Evolutionary conservation across 2,888 invertebrate genomes (phyloP), one percentile per base, ranked within the genome.

Genomic region (Crioceris asparagi): DNA sequence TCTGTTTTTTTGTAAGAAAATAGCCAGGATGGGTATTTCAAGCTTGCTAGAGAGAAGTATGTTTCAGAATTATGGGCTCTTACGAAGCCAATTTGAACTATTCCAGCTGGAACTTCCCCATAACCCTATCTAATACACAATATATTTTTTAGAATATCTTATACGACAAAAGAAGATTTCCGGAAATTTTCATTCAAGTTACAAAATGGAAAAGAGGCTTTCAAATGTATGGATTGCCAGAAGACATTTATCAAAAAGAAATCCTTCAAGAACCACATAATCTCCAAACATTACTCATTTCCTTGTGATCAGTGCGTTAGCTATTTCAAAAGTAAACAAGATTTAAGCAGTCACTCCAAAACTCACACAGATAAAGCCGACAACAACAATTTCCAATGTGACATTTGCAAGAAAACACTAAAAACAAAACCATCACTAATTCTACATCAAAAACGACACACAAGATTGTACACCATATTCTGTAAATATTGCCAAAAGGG

Each of bases 351-450:
- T 11, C 46, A 48, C 35, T 40, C 34, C 12, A 32, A 36, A 10
- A 40, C 41, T 4, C 46, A 49, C 35, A n/a, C n/a, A n/a, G n/a
- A n/a, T n/a, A n/a, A n/a, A n/a, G n/a, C n/a, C n/a, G 45, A 50
- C 17, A 40, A 37, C 4, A 46, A 43, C 19, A 44, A 49, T 29
- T 54, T 46, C 41, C 41, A 49, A 15, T 76, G 77, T 44, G 62
- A 70, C 0, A 59, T 70, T 1, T 77, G 77, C 44, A 70, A 72
- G 0, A 72, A 72, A 47, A 69, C 69, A 31, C 68, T 75, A 45
- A 48, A 48, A 27, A 47, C 52, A 1, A 50, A 54, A 33, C 49
- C 52, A 2, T 49, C 52, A 2, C 39, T 54, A 11, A 14, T 41
- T 8, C 38, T 45, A 5, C 47, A 47, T 18, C 47, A 47, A 25